Evolutionary conservation across 2,113 vertebrate genomes (phyloP), one percentile per base, ranked within the genome.

Genomic region (Campylorhamphus procurvoides): DNA sequence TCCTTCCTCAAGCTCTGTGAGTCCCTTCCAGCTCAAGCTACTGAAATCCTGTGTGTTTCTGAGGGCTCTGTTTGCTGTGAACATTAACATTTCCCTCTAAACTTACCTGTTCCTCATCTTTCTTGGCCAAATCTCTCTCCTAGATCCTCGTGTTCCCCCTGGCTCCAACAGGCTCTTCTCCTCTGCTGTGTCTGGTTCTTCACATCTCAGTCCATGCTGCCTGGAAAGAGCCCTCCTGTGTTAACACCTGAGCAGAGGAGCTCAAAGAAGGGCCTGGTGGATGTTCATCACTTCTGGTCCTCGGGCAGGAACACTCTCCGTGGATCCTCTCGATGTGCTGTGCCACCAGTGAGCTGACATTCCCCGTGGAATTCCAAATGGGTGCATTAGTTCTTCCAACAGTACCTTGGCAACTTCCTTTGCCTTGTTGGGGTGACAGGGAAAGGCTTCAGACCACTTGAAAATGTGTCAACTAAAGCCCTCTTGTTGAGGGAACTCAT

Each of bases 241-340:
- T 15, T 17, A 14, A 6, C 42, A 3, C 3, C 28, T 8, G 50
- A 74, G 60, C 50, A 78, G 39, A 59, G 66, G 2, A 17, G 22
- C 27, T 40, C 50, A 29, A 42, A 59, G 35, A 53, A 49, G 53
- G 14, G 10, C 33, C 11, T 69, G 3, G 5, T 9, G 60, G 40
- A 13, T 25, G 11, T 56, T 14, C 23, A 37, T 56, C 35, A 33
- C 15, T 63, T 35, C 40, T 42, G 27, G 18, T 12, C 87, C 88
- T 47, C 14, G 63, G 35, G 20, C 39, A 49, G 60, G 35, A 69
- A 37, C 31, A 55, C 12, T 44, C 29, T 60, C 66, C 60, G 42
- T 0, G 0, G 29, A 33, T 66, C 59, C 50, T 64, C 78, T 69
- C 4, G 0, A 23, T 10, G 5, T 33, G 17, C 53, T 64, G 17